A percentile compares a stretch with the other conserved stretches of the same genome.
phyloP scores from a whole-genome alignment of 1,140 invertebrate genomes.

The Bombus haemorrhoidalis region DNA sequence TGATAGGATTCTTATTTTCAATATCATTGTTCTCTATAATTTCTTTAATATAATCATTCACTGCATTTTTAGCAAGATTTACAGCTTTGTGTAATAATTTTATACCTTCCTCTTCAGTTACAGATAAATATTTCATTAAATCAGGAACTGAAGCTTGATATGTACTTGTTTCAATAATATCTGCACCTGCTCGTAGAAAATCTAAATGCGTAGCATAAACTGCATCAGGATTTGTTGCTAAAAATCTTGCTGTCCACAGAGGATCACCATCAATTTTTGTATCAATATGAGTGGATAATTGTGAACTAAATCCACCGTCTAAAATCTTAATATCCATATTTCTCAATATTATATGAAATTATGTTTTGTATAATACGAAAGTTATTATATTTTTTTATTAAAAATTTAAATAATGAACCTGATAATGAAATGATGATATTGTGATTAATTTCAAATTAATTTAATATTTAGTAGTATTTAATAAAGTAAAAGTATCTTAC shows the following conservation, averaged over 20 bases:
- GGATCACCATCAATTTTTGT: conserved; percentile 89
- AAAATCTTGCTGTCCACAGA: conserved; percentile 91
- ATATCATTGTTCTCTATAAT: conserved; percentile 46
- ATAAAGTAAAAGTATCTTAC: neutral
- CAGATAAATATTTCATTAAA: conserved; percentile 87
- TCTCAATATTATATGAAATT: neutral
- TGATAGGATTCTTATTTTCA: conserved; percentile 80
- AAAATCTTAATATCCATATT: conserved; percentile 83
- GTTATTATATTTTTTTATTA: neutral
- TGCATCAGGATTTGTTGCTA: conserved; percentile 87
- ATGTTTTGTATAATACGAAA: neutral
- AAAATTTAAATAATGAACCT: neutral
- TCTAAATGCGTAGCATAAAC: conserved; percentile 90
- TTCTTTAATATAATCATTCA: conserved; percentile 83
- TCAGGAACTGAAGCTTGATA: conserved; percentile 94
- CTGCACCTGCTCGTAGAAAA: conserved; percentile 91
- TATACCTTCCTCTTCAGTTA: conserved; percentile 85
- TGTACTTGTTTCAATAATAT: conserved; percentile 93
- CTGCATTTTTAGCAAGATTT: conserved; percentile 85
- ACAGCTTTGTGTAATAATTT: conserved; percentile 89
- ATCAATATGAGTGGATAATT: conserved; percentile 87
- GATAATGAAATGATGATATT: neutral
- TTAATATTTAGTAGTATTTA: neutral
- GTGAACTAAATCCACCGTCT: conserved; percentile 91
- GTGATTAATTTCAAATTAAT: neutral